Conservation (phyloP, 2,113 vertebrate genomes). For the Archilochus colubris region DNA sequence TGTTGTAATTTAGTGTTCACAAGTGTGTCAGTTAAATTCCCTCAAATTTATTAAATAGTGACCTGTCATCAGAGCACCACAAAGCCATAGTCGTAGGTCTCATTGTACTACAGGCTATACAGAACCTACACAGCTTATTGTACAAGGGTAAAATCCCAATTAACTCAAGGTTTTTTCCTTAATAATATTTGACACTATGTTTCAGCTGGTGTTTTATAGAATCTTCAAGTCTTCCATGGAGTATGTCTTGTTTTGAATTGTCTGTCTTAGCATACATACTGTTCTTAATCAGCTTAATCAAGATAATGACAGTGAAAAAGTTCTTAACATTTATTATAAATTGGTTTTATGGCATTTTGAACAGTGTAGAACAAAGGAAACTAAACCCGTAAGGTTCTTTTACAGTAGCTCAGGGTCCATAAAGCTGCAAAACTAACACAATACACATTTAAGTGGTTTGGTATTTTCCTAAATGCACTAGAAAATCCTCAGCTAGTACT, state of each 20-base stretch:
- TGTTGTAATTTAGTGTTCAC: neutral
- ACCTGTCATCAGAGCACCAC: neutral
- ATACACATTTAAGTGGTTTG: neutral
- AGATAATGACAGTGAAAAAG: neutral
- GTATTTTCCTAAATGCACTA: neutral
- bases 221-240: neutral
- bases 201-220: neutral
- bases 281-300: neutral
- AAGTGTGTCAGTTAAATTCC: neutral
- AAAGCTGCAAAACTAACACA: neutral
- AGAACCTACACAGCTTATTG: neutral
- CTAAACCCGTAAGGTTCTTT: neutral
- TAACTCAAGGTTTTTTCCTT: neutral
- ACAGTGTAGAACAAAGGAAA: neutral
- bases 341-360: neutral
- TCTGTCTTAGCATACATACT: neutral
- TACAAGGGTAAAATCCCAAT: neutral
- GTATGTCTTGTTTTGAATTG: neutral
- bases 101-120: neutral
- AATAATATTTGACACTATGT: neutral
- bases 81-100: neutral
- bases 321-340: slow-evolving; percentile 4
- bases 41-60: neutral
- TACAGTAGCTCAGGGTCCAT: neutral
- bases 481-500: neutral